phyloP scores from a whole-genome alignment of 2,888 invertebrate species.

The Polydrusus pterygomalis region DNA sequence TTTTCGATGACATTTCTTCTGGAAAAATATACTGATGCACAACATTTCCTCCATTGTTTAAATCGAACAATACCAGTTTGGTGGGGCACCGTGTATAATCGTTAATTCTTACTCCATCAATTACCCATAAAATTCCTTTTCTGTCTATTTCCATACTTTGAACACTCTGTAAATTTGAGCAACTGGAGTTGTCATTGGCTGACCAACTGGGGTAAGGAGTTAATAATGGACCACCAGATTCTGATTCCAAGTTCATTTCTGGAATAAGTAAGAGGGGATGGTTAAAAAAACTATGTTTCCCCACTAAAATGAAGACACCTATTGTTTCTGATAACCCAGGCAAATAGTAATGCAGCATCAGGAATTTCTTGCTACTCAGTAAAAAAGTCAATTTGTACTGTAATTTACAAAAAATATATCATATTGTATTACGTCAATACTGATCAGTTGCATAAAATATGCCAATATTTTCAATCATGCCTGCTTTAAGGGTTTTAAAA shows the following conservation, averaged over 20 bases:
- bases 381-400: no score
- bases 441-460: no score
- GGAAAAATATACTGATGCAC: conserved; percentile 78
- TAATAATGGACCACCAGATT: conserved; percentile 73
- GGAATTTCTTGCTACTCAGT: no score
- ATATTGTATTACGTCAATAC: no score
- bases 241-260: conserved; percentile 32
- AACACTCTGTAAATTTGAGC: conserved; percentile 81
- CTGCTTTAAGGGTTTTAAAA: no score
- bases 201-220: conserved; percentile 83
- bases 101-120: conserved; percentile 80
- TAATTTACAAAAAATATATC: no score
- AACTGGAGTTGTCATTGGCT: conserved; percentile 74
- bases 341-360: no score
- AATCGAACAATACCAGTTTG: conserved; percentile 79
- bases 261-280: not conserved
- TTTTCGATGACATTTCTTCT: conserved; percentile 74
- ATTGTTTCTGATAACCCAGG: no score
- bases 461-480: no score
- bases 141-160: conserved; percentile 84
- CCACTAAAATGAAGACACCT: no score
- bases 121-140: conserved; percentile 81
- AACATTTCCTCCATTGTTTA: conserved; percentile 76
- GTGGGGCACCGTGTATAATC: conserved; percentile 79
- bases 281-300: no score